Conservation (phyloP, 2,888 invertebrate species). For the Athetis lepigone region DNA sequence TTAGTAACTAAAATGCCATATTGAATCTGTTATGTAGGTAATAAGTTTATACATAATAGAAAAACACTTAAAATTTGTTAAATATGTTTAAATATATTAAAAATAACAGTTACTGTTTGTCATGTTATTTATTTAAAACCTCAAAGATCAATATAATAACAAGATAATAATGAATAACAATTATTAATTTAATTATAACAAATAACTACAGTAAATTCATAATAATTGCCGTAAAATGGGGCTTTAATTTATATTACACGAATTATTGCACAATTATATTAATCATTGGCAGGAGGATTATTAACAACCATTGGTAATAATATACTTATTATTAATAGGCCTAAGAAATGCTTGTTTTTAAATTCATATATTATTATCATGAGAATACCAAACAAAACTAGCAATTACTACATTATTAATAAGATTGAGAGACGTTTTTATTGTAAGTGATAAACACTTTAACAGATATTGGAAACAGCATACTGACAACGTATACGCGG, state of each 20-base stretch:
- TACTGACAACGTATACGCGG: too few species aligned
- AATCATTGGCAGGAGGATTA: conserved; percentile 11
- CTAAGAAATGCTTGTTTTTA: conserved; percentile 15
- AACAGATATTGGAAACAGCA: too few species aligned
- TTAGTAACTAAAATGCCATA: background rate
- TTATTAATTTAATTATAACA: background rate
- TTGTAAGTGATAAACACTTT: too few species aligned
- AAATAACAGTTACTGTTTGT: conserved; percentile 16
- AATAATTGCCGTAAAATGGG: background rate
- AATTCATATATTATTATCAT: background rate
- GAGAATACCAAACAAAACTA: background rate
- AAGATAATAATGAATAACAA: background rate
- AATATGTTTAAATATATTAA: conserved; percentile 24
- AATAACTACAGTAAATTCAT: background rate
- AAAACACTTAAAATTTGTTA: conserved; percentile 11
- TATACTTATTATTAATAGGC: background rate
- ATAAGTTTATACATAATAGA: background rate
- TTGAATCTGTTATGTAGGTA: background rate
- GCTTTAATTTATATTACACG: background rate
- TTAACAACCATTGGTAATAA: conserved; percentile 22
- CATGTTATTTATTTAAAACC: conserved; percentile 23
- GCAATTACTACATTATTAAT: too few species aligned
- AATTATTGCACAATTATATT: conserved; percentile 14
- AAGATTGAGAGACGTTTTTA: too few species aligned
- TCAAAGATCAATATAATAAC: background rate